A percentile compares a stretch with the other conserved stretches of the same genome.
Evolutionary conservation across 2,113 vertebrate species (phyloP).

Genomic region (Hyperoodon ampullatus): DNA sequence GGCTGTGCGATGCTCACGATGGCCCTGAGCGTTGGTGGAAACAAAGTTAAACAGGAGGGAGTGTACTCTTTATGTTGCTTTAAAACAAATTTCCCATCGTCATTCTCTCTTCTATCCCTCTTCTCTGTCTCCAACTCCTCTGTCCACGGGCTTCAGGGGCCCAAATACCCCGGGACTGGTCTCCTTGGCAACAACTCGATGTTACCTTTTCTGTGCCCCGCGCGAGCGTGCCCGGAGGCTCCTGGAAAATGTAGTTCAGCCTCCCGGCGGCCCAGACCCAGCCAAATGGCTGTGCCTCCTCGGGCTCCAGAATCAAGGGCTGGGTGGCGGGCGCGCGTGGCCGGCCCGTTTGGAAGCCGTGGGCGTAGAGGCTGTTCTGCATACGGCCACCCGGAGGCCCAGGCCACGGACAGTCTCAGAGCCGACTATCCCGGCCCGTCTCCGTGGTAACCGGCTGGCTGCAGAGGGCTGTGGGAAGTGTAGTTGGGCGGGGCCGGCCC

Average conservation of each 20-base stretch:
- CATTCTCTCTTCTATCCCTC: neutral
- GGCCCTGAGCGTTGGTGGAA: neutral
- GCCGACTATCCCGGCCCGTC: neutral
- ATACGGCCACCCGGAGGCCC: fast-evolving
- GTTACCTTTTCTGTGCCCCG: fast-evolving
- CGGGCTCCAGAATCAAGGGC: neutral
- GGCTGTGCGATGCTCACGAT: neutral
- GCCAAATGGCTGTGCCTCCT: neutral
- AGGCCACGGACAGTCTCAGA: neutral
- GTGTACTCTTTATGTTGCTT: neutral
- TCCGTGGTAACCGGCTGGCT: neutral
- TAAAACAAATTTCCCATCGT: neutral
- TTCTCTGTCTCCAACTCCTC: neutral
- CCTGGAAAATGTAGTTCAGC: slow-evolving; percentile 61
- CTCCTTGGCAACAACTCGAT: neutral
- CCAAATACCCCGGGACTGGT: neutral
- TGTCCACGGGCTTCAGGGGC: neutral
- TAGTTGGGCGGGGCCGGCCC: neutral
- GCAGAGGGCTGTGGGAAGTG: slow-evolving; percentile 44
- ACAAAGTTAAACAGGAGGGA: neutral
- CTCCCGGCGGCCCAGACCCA: fast-evolving
- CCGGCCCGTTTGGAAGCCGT: neutral
- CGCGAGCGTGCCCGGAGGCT: neutral
- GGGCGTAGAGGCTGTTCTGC: fast-evolving
- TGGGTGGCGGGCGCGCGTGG: fast-evolving